phyloP scores from a whole-genome alignment of 2,888 invertebrate species.

The Acholoe squamosa region DNA sequence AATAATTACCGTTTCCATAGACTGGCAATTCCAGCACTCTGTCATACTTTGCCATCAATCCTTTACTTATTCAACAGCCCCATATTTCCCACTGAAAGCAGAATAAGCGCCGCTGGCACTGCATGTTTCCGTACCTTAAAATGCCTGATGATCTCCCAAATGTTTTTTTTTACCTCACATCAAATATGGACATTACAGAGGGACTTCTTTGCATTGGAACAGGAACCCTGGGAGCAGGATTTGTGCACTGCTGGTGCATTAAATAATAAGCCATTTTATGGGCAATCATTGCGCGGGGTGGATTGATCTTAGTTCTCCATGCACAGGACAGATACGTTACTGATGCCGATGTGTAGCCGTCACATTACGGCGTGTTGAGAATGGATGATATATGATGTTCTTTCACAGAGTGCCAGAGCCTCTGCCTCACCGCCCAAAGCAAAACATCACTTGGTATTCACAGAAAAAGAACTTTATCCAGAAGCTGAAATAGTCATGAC shows the following conservation, averaged over 20 bases:
- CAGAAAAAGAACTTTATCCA: background rate
- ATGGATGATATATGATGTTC: conserved; percentile 1
- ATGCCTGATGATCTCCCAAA: background rate
- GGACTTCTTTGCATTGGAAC: conserved; percentile 12
- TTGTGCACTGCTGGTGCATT: conserved; percentile 21
- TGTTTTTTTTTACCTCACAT: conserved; percentile 16
- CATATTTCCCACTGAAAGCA: background rate
- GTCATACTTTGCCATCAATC: background rate
- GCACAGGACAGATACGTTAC: conserved; percentile 42
- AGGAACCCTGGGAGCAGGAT: conserved; percentile 36
- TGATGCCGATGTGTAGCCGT: background rate
- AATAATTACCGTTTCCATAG: conserved; percentile 5
- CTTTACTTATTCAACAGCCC: background rate
- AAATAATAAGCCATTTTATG: conserved; percentile 38
- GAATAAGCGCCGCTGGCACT: background rate
- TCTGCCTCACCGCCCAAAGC: background rate
- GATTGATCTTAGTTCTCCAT: background rate
- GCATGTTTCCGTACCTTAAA: conserved; percentile 15
- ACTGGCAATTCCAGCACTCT: background rate
- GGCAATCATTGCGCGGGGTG: conserved; percentile 37
- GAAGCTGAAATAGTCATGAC: too few relatives aligned
- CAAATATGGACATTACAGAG: conserved; percentile 36
- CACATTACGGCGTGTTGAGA: background rate
- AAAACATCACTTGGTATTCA: background rate
- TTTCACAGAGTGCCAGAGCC: background rate